Percentiles rank a stretch among this genome's conserved stretches.
Evolutionary conservation across 2,888 invertebrate genomes (phyloP).

Genomic region (Xestia ashworthii): DNA sequence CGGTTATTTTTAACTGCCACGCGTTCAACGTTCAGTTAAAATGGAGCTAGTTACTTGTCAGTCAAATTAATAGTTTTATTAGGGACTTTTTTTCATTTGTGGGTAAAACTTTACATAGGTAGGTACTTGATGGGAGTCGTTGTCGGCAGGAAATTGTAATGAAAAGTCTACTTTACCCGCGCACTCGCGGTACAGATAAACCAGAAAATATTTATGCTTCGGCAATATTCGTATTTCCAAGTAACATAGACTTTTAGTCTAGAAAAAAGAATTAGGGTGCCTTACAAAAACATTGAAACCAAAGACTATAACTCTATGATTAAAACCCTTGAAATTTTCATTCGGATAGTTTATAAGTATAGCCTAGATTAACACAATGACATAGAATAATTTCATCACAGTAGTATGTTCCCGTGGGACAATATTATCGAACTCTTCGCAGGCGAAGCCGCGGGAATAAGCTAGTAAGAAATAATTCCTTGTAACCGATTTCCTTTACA

Average conservation of each 20-base stretch:
- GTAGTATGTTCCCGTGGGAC: too few relatives aligned
- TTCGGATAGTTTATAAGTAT: too few relatives aligned
- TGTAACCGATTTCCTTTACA: background rate
- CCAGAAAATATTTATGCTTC: background rate
- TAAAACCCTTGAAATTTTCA: too few relatives aligned
- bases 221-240: background rate
- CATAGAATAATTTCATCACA: too few relatives aligned
- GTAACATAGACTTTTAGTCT: too few relatives aligned
- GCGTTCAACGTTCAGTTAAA: constrained; percentile 20
- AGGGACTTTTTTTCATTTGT: background rate
- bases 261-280: too few relatives aligned
- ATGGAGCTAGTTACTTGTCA: constrained; percentile 1
- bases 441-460: too few relatives aligned
- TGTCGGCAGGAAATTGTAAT: background rate
- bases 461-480: background rate
- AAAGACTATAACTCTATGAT: too few relatives aligned
- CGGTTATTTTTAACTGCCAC: constrained; percentile 53
- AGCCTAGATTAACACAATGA: too few relatives aligned
- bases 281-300: too few relatives aligned
- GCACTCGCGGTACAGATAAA: background rate
- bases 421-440: too few relatives aligned
- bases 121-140: background rate
- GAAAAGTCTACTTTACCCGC: background rate
- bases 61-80: too few relatives aligned
- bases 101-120: background rate